Evolutionary conservation across 2,113 vertebrate genomes (phyloP), one percentile per base, ranked within the genome.

Genomic region (Patagioenas fasciata): DNA sequence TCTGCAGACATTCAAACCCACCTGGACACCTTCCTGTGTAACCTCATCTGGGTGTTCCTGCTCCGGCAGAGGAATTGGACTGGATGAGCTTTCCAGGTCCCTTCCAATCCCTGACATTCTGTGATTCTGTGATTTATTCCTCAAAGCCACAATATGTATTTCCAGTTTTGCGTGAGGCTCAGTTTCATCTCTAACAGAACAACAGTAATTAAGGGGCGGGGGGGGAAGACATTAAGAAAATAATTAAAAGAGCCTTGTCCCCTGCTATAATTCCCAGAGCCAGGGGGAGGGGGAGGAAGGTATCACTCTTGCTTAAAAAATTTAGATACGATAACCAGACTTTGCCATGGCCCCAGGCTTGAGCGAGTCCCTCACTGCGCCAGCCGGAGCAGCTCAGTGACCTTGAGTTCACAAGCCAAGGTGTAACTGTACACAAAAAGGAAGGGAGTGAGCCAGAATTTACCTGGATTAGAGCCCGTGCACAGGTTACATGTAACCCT

Each of bases 361-460:
- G 9, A 32, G 47, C 0, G 1, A 69, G 56, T 53, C n/a, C 34
- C 18, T 67, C 16, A 4, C 28, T 17, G 54, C 23, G n/a, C 0
- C 1, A 54, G 72, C 32, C 44, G 15, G 38, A 11, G 36, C 47
- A 57, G 60, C 54, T 12, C 23, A 14, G 9, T 0, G 6, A 34
- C 3, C 47, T 24, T 0, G 0, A 38, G 5, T 6, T 34, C 7
- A 1, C 1, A 25, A 66, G 31, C 58, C 64, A 44, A 54, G 29
- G 18, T 38, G 15, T n/a, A 40, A 53, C 31, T 81, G 48, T 1
- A 56, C 47, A 50, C 13, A 56, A 15, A 62, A 57, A 42, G 9
- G 15, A 51, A 18, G 15, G 21, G 56, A 73, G 17, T 12, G 13
- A 81, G 26, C 9, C 40, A 61, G 57, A 42, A 56, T 11, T 16